A percentile compares a stretch with the other conserved stretches of the same genome.
Evolutionary conservation across 2,888 invertebrate species (phyloP).

Genomic region (Drosophila siamana): DNA sequence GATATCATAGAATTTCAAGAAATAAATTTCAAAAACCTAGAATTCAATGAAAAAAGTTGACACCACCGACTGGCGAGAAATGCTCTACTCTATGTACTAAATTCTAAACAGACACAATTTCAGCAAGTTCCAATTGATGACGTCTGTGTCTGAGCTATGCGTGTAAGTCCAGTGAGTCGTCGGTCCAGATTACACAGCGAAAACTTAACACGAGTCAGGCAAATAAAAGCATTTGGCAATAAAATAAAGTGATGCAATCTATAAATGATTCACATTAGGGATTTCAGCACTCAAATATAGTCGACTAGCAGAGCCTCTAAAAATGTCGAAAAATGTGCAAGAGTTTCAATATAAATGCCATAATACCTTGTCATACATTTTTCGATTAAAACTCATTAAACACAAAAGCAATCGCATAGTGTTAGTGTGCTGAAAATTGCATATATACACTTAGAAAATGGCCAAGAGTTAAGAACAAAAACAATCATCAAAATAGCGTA

Average conservation of each 20-base stretch:
- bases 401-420: background rate
- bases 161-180: slow-evolving; percentile 1
- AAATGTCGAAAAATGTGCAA: no score
- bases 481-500: slow-evolving; percentile 35
- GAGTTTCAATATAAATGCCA: no score
- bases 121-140: slow-evolving; percentile 8
- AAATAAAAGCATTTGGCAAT: slow-evolving; percentile 17
- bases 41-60: background rate
- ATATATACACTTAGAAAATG: background rate
- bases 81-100: background rate
- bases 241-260: slow-evolving; percentile 11
- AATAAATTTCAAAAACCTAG: background rate
- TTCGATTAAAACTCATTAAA: no score
- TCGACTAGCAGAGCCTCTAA: background rate
- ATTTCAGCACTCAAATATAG: background rate
- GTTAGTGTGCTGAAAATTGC: background rate
- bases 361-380: no score
- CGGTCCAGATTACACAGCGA: background rate
- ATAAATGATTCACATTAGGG: slow-evolving; percentile 1
- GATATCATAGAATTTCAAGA: slow-evolving; percentile 16
- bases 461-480: background rate
- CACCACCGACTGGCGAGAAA: no score
- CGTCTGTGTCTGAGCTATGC: background rate
- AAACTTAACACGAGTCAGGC: background rate
- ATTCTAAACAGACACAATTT: background rate